Percentiles rank a stretch among this genome's conserved stretches.
phyloP scores from a whole-genome alignment of 2,113 vertebrate species.

The Aspidoscelis tigris region DNA sequence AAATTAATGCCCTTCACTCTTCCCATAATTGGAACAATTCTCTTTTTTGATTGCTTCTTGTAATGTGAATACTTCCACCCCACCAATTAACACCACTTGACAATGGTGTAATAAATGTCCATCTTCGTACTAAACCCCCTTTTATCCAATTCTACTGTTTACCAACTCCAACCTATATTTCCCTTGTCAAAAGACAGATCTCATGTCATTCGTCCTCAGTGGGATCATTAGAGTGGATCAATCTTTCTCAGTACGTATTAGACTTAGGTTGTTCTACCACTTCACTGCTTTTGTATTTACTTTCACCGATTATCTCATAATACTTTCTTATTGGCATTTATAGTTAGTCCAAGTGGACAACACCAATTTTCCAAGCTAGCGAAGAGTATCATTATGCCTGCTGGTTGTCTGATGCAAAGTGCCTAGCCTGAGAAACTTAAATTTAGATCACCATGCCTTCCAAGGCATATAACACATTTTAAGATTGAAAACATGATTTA shows the following conservation, averaged over 20 bases:
- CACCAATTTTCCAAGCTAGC: slow-evolving; percentile 36
- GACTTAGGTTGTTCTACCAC: slow-evolving; percentile 3
- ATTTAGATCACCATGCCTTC: slow-evolving; percentile 13
- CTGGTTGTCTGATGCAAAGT: slow-evolving; percentile 8
- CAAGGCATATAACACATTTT: neutral
- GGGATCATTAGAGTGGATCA: slow-evolving; percentile 2
- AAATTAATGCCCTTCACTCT: neutral
- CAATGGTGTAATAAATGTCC: neutral
- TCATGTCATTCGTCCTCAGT: neutral
- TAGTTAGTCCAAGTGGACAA: slow-evolving; percentile 31
- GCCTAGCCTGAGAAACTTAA: slow-evolving; percentile 1
- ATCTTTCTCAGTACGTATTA: neutral
- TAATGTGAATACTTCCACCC: neutral
- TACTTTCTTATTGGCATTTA: slow-evolving; percentile 40
- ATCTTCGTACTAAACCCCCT: neutral
- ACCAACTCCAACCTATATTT: neutral
- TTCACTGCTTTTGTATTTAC: slow-evolving; percentile 29
- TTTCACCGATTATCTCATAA: neutral
- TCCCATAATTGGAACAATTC: neutral
- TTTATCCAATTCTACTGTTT: neutral
- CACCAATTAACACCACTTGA: neutral
- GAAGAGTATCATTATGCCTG: slow-evolving; percentile 25
- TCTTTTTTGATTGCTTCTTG: neutral
- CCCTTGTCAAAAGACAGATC: neutral
- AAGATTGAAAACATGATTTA: neutral